Conservation (phyloP, 30 jellyfish, hydroid and myxozoan genomes). For the Aurelia coerulea region DNA sequence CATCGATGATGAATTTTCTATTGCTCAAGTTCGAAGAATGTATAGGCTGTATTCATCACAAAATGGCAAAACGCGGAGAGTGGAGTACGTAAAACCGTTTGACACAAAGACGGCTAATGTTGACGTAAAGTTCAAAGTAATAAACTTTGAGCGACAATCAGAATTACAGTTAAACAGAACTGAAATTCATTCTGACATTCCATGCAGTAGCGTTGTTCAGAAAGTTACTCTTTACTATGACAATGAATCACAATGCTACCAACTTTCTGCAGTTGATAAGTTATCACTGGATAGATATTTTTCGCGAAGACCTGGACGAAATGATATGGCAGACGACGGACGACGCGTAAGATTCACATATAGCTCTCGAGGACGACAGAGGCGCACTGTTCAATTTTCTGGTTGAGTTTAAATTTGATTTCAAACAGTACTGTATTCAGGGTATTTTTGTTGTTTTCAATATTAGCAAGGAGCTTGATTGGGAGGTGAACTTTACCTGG, state of each 20-base stretch:
- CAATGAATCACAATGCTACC: not conserved
- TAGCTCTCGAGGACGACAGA: not conserved
- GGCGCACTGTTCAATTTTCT: conserved; percentile 18
- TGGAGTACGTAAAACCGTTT: conserved; percentile 42
- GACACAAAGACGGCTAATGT: conserved; percentile 7
- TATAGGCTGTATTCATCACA: too few species aligned
- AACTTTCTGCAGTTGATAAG: not conserved
- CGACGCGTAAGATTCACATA: too few species aligned
- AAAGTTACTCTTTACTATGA: conserved; percentile 10
- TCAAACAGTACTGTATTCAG: too few species aligned
- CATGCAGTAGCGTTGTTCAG: conserved; percentile 29
- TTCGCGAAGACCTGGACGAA: too few species aligned
- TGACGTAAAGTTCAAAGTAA: conserved; percentile 36
- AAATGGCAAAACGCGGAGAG: conserved; percentile 14
- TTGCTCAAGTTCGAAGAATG: too few species aligned
- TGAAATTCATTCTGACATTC: conserved; percentile 50
- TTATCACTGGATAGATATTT: too few species aligned
- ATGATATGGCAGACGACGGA: too few species aligned
- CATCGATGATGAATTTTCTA: too few species aligned
- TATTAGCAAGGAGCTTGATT: too few species aligned
- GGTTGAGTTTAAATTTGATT: conserved; percentile 14
- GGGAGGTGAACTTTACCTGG: too few species aligned
- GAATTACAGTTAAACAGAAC: conserved; percentile 26
- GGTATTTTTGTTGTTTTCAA: too few species aligned
- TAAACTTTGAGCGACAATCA: not conserved